Conservation (phyloP, 2,888 invertebrate genomes). For the Papilio gigon region DNA sequence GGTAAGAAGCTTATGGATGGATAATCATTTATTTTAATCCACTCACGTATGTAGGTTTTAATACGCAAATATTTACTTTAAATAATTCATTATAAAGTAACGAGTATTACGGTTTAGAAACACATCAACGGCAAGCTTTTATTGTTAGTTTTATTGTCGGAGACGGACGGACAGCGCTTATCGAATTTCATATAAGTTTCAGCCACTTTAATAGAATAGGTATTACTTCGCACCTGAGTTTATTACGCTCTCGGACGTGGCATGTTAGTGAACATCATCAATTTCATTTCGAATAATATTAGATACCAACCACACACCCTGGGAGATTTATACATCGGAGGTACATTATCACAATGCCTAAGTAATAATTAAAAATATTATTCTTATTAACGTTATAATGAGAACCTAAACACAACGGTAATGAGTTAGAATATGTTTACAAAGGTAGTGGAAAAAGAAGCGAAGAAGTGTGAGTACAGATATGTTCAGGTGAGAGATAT, state of each 20-base stretch:
- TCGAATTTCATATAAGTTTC: constrained; percentile 18
- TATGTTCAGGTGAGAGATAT: too few relatives aligned
- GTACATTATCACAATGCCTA: too few relatives aligned
- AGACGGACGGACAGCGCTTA: constrained; percentile 12
- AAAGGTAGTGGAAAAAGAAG: too few relatives aligned
- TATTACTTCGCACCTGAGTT: constrained; percentile 26
- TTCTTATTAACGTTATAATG: too few relatives aligned
- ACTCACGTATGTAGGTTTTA: background rate
- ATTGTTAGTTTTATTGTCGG: constrained; percentile 13
- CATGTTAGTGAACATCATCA: background rate
- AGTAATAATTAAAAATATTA: too few relatives aligned
- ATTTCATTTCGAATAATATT: constrained; percentile 10
- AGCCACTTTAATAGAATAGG: constrained; percentile 7
- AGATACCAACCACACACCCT: background rate
- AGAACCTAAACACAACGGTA: too few relatives aligned
- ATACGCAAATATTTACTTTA: background rate
- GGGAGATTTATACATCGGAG: too few relatives aligned
- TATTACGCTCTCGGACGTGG: constrained; percentile 16
- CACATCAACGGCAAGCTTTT: constrained; percentile 8
- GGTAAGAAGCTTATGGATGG: background rate
- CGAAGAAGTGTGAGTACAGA: too few relatives aligned
- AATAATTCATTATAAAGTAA: constrained; percentile 5
- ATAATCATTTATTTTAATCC: background rate
- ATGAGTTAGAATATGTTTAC: too few relatives aligned
- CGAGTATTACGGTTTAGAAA: background rate